A percentile compares a stretch with the other conserved stretches of the same genome.
phyloP scores from a whole-genome alignment of 2,113 vertebrate species.

The Hystrix brachyura region DNA sequence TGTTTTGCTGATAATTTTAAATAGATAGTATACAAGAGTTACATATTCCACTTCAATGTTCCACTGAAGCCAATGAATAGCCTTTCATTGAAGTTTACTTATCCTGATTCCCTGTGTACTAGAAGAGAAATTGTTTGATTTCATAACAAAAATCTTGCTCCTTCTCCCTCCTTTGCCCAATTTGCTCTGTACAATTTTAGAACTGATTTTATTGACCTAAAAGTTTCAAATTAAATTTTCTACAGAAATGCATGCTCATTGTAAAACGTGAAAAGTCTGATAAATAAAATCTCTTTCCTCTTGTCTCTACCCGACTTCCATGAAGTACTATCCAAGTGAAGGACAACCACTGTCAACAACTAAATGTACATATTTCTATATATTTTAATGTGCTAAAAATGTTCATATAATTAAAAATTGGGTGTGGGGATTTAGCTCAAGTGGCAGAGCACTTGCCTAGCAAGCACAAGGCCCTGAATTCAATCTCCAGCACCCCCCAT shows the following conservation, averaged over 20 bases:
- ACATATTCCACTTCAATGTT: not conserved
- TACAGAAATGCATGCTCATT: not conserved
- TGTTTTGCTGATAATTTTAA: not conserved
- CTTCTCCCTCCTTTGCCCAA: not conserved
- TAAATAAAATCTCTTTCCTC: not conserved
- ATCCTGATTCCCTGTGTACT: not conserved
- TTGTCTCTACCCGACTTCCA: not conserved
- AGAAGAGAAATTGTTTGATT: not conserved
- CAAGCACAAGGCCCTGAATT: too few species aligned
- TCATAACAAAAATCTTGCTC: not conserved
- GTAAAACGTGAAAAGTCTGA: not conserved
- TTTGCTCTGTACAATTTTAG: not conserved
- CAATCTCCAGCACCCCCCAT: too few species aligned
- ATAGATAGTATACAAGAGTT: not conserved
- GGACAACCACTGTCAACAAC: not conserved
- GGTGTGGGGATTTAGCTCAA: too few species aligned
- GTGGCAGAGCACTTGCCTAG: too few species aligned
- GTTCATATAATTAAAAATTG: not conserved
- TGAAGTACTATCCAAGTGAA: not conserved
- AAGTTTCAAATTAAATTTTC: not conserved
- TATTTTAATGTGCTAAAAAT: not conserved
- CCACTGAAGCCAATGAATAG: not conserved
- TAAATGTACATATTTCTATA: not conserved
- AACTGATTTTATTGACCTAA: not conserved
- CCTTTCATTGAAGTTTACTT: not conserved